Percentiles rank a stretch among this genome's conserved stretches.
These are phyloP conservation scores for Acanthosoma haemorrhoidale DNA, from an alignment of 2,888 invertebrate species.

Conservation along the genomic window DNA sequence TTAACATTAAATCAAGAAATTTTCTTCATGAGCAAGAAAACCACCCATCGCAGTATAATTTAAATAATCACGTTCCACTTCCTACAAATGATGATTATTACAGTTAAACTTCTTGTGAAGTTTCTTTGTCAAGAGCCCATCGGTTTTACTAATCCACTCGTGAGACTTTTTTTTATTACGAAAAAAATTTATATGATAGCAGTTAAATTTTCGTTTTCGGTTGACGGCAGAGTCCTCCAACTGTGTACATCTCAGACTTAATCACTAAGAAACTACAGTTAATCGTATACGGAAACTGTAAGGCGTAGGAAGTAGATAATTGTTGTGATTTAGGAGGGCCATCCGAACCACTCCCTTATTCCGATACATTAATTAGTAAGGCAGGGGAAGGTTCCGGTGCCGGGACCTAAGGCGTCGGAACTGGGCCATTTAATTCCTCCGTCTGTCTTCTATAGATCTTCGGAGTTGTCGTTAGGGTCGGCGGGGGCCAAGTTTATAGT, in stretches of 20 bases:
- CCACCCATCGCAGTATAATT: no score
- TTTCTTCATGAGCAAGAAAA: no score
- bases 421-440: constrained; percentile 11
- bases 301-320: constrained; percentile 19
- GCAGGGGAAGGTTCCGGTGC: neutral
- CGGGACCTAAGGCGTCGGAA: constrained; percentile 3
- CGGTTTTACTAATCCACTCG: neutral
- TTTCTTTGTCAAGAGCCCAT: neutral
- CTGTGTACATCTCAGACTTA: neutral
- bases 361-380: constrained; percentile 28
- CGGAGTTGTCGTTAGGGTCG: neutral
- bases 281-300: constrained; percentile 18
- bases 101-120: no score
- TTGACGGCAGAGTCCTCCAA: neutral
- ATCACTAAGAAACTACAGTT: constrained; percentile 12
- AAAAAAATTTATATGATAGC: neutral
- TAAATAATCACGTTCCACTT: no score
- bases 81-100: no score
- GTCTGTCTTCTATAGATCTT: constrained; percentile 5
- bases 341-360: constrained; percentile 13
- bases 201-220: neutral
- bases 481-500: neutral
- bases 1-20: no score
- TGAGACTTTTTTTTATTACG: neutral
- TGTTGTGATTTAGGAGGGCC: constrained; percentile 19